Evolutionary conservation across 2,888 invertebrate genomes (phyloP).

Genomic region (Falcaria lacertinaria): DNA sequence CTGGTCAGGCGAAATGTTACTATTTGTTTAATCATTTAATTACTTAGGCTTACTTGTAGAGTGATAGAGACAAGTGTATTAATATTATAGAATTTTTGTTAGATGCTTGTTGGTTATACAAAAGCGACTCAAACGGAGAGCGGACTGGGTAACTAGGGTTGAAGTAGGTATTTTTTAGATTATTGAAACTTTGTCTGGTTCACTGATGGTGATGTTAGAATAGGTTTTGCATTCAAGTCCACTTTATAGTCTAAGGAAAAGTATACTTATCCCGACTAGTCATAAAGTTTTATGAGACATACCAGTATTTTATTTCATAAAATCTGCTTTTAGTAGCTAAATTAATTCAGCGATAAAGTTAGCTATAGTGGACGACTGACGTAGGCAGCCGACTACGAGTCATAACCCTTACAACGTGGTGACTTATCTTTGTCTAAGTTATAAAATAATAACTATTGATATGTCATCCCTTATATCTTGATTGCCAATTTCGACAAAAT

Average conservation of each 20-base stretch:
- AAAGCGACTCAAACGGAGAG: too few relatives aligned
- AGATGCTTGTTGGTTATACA: too few relatives aligned
- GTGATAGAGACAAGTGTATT: too few relatives aligned
- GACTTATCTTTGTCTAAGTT: constrained; percentile 13
- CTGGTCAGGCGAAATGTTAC: constrained; percentile 6
- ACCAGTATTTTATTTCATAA: neutral
- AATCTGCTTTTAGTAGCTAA: neutral
- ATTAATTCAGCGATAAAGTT: too few relatives aligned
- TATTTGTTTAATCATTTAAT: neutral
- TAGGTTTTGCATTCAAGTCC: neutral
- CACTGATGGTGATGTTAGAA: neutral
- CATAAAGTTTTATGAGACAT: neutral
- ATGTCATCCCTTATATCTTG: too few relatives aligned
- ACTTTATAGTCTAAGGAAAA: neutral
- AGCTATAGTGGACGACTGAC: too few relatives aligned
- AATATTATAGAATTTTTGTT: too few relatives aligned
- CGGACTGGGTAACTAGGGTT: neutral
- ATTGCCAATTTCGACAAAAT: too few relatives aligned
- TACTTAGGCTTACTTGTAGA: too few relatives aligned
- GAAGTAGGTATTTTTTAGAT: neutral
- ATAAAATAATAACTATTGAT: too few relatives aligned
- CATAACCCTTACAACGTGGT: constrained; percentile 19
- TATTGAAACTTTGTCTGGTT: neutral
- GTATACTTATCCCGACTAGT: neutral
- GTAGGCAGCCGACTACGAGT: too few relatives aligned